Conservation (phyloP, 2,113 vertebrate species). For the Colinus virginianus region DNA sequence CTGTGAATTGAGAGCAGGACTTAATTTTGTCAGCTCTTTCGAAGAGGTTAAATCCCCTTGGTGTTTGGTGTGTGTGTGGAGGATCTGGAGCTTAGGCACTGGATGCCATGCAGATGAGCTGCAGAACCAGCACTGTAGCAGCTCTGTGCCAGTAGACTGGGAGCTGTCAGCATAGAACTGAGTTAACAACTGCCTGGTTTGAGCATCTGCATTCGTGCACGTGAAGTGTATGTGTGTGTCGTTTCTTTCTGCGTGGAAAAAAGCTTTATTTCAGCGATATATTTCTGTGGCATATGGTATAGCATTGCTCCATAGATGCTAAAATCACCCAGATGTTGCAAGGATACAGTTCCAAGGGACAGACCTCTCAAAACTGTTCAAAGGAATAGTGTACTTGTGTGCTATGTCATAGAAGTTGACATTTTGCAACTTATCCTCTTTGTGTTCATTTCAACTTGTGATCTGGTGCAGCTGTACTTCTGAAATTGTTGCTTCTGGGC, state of each 20-base stretch:
- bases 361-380: slow-evolving; percentile 2
- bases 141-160: not conserved
- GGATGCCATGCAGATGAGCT: not conserved
- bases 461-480: not conserved
- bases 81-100: not conserved
- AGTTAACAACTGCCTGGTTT: not conserved
- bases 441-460: not conserved
- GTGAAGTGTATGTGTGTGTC: not conserved
- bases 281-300: slow-evolving; percentile 35
- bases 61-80: not conserved
- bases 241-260: not conserved
- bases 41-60: not conserved
- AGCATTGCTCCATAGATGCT: slow-evolving; percentile 39
- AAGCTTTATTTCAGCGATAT: slow-evolving; percentile 14
- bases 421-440: not conserved
- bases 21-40: not conserved
- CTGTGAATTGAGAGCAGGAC: not conserved
- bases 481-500: not conserved
- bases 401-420: not conserved
- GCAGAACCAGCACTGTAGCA: not conserved
- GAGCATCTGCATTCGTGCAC: not conserved
- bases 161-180: not conserved
- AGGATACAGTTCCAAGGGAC: not conserved
- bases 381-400: not conserved
- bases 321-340: slow-evolving; percentile 6